phyloP scores from a whole-genome alignment of 2,888 invertebrate genomes.

The Tetragonula carbonaria region DNA sequence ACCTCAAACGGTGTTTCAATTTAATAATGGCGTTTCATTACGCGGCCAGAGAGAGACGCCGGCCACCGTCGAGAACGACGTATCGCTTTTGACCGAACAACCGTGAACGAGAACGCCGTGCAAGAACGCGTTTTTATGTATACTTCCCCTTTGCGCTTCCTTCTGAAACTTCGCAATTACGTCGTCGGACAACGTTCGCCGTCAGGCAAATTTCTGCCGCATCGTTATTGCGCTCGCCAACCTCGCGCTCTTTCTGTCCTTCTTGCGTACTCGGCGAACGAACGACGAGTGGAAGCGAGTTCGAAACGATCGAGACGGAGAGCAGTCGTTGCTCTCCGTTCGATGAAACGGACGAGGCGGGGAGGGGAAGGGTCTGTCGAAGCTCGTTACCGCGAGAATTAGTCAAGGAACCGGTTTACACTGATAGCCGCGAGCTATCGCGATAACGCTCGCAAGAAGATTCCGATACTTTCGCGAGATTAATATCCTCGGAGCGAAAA shows the following conservation, averaged over 20 bases:
- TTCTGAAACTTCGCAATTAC: conserved; percentile 41
- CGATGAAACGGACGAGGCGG: background rate
- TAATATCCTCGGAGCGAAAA: background rate
- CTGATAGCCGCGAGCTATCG: background rate
- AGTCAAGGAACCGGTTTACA: conserved; percentile 18
- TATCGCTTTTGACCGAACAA: conserved; percentile 56
- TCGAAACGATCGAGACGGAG: conserved; percentile 6
- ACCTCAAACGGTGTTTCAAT: conserved; percentile 59
- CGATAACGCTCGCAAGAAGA: background rate
- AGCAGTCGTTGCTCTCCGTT: background rate
- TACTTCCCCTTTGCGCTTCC: conserved; percentile 26
- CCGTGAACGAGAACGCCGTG: conserved; percentile 30
- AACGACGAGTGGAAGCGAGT: background rate
- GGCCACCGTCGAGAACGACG: conserved; percentile 19
- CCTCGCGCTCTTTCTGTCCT: too few species aligned
- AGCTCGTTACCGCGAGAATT: conserved; percentile 14
- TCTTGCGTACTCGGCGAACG: background rate
- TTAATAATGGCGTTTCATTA: conserved; percentile 61
- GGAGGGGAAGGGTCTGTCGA: background rate
- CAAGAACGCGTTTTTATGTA: conserved; percentile 36
- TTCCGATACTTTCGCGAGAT: background rate
- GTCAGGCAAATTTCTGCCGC: conserved; percentile 1
- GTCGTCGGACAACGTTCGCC: conserved; percentile 17
- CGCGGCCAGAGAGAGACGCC: conserved; percentile 4
- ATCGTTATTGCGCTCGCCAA: conserved; percentile 21